Percentiles rank a stretch among this genome's conserved stretches.
These are phyloP conservation scores for Globia sparganii DNA, from an alignment of 2,888 invertebrate genomes.

Conservation along the genomic window DNA sequence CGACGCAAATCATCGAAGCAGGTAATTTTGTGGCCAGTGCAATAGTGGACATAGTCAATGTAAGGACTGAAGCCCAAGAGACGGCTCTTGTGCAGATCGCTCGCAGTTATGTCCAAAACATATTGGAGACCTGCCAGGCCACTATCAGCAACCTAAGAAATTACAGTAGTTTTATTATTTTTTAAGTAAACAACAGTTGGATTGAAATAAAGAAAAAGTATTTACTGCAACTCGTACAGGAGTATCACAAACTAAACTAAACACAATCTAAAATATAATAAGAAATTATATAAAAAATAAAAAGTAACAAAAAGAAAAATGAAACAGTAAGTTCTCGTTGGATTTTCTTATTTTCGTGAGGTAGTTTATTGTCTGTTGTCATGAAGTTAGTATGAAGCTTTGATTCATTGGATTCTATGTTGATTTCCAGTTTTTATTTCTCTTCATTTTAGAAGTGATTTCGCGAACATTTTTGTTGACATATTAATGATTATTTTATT, in stretches of 20 bases:
- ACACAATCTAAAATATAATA: too few relatives aligned
- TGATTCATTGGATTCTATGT: too few relatives aligned
- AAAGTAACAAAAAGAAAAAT: too few relatives aligned
- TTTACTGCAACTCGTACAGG: too few relatives aligned
- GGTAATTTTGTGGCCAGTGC: slow-evolving; percentile 92
- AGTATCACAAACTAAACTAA: too few relatives aligned
- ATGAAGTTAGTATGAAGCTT: background rate
- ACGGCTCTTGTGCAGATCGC: slow-evolving; percentile 84
- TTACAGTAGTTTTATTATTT: background rate
- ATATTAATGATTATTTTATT: background rate
- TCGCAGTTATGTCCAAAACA: slow-evolving; percentile 61
- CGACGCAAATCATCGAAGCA: slow-evolving; percentile 93
- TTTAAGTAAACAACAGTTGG: background rate
- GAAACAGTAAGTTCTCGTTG: too few relatives aligned
- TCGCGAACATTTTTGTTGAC: background rate
- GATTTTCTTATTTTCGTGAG: background rate
- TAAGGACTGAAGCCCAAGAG: slow-evolving; percentile 95
- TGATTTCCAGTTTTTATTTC: background rate
- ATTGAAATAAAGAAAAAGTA: too few relatives aligned
- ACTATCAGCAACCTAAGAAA: slow-evolving; percentile 65
- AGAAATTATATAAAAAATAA: too few relatives aligned
- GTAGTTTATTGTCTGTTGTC: background rate
- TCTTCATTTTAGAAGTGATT: background rate
- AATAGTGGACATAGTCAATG: slow-evolving; percentile 94
- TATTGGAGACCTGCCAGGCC: slow-evolving; percentile 59